These are phyloP conservation scores for Squalus acanthias DNA, from an alignment of 2,797 vertebrate genomes.

Conservation along the genomic window DNA sequence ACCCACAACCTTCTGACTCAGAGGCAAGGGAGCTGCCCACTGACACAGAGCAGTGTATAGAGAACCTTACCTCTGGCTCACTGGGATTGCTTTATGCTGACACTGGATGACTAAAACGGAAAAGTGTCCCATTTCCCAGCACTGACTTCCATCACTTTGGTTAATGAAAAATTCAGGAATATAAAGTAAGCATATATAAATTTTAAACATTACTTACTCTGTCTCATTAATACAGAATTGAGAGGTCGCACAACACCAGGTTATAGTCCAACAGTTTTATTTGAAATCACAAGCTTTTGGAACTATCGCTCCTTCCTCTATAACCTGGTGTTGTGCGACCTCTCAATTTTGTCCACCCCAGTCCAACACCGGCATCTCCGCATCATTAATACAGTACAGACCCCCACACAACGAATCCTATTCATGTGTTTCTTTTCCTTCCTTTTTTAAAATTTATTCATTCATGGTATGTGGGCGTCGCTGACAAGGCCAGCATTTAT, in stretches of 20 bases:
- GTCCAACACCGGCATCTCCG: too few relatives aligned
- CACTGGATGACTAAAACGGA: background rate
- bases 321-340: too few relatives aligned
- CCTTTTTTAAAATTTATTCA: too few relatives aligned
- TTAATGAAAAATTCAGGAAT: background rate
- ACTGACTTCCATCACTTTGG: background rate
- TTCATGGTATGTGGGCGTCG: background rate
- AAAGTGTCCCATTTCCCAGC: background rate
- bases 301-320: too few relatives aligned
- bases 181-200: background rate
- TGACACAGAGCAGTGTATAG: background rate
- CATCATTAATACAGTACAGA: background rate
- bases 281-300: too few relatives aligned
- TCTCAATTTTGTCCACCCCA: too few relatives aligned
- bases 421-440: background rate
- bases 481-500: background rate
- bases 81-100: background rate
- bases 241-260: too few relatives aligned
- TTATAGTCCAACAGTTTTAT: too few relatives aligned
- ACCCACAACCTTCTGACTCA: too few relatives aligned
- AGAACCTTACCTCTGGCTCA: background rate
- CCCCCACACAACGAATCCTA: background rate
- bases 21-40: too few relatives aligned
- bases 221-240: background rate
- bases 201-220: background rate